Percentiles rank a stretch among this genome's conserved stretches.
phyloP scores from a whole-genome alignment of 2,113 vertebrate species.

The Collichthys lucidus region DNA sequence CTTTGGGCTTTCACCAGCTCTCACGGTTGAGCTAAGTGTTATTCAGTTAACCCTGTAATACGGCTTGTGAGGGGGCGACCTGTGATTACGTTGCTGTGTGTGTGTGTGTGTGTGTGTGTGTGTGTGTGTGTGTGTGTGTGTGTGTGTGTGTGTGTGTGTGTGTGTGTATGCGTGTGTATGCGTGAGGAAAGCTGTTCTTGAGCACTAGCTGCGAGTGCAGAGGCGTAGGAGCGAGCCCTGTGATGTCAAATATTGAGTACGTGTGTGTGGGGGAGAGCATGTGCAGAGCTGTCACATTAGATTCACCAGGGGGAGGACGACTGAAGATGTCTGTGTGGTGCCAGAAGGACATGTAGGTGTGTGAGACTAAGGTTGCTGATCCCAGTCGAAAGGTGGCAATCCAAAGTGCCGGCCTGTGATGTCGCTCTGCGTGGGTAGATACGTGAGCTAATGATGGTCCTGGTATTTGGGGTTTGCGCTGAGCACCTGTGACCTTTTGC shows the following conservation, averaged over 20 bases:
- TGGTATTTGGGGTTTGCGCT: slow-evolving; percentile 48
- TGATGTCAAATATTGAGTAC: slow-evolving; percentile 63
- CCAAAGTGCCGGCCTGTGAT: slow-evolving; percentile 27
- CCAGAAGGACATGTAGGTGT: slow-evolving; percentile 30
- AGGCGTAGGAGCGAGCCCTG: slow-evolving; percentile 49
- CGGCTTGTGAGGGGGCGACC: slow-evolving; percentile 36
- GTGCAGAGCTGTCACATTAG: slow-evolving; percentile 18
- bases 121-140: too few relatives aligned
- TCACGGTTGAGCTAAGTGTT: neutral
- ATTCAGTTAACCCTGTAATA: slow-evolving; percentile 1
- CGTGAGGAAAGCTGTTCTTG: slow-evolving; percentile 26
- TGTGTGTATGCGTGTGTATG: neutral
- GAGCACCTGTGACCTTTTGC: slow-evolving; percentile 51
- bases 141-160: neutral
- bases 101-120: neutral
- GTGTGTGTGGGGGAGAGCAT: slow-evolving; percentile 11
- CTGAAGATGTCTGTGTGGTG: slow-evolving; percentile 24
- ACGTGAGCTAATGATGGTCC: slow-evolving; percentile 29
- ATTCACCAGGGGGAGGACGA: slow-evolving; percentile 7
- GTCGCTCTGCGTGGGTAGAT: slow-evolving; percentile 42
- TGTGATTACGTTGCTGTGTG: neutral
- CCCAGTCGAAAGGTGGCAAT: slow-evolving; percentile 23
- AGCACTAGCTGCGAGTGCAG: neutral
- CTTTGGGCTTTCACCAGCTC: neutral
- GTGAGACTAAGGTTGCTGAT: slow-evolving; percentile 8